Evolutionary conservation across 2,888 invertebrate species (phyloP), one percentile per base, ranked within the genome.

Genomic region (Ellobium chinense): DNA sequence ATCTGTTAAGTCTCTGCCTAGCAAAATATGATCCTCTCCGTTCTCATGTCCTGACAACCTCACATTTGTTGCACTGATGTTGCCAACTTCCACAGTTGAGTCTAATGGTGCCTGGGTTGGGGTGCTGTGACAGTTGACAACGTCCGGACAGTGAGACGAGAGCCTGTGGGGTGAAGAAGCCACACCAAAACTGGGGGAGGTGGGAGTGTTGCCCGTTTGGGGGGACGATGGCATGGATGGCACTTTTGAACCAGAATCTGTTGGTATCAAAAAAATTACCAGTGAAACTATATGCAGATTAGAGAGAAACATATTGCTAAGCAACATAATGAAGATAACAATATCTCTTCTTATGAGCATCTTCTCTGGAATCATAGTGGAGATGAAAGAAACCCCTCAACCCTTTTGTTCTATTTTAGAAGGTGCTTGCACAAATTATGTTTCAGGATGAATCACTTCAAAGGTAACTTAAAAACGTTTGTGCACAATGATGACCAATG

Each of bases 71-170:
- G 65, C 68, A 37, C 14, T 73, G 4, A 31, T 73, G 65, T 75
- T 82, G 82, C 78, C 81, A 79, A 18, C 80, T 78, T 14, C 80
- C 78, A 24, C 73, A n/a, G 69, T 3, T 12, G 62, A 60, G 31
- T 24, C n/a, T 1, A 68, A 24, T 18, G n/a, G 62, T 39, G 29
- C 54, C 21, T 24, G 84, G 54, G 70, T 78, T 1, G 84, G 82
- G 34, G 84, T 82, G 80, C 84, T 86, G 29, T 82, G 84, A 36
- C 85, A 83, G 68, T 84, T 81, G 21, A 80, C 81, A 27, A 83
- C 84, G 65, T 83, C 84, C 27, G 83, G 83, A 60, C 80, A 80
- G 70, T 77, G 79, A 14, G 83, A 83, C 36, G 80, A 82, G 56
- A 83, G 69, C 27, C 66, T 58, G 18, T 73, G 66, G 7, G 60